A percentile compares a stretch with the other conserved stretches of the same genome.
Conservation (phyloP, 1,140 invertebrate genomes). For the Heliconius congener region DNA sequence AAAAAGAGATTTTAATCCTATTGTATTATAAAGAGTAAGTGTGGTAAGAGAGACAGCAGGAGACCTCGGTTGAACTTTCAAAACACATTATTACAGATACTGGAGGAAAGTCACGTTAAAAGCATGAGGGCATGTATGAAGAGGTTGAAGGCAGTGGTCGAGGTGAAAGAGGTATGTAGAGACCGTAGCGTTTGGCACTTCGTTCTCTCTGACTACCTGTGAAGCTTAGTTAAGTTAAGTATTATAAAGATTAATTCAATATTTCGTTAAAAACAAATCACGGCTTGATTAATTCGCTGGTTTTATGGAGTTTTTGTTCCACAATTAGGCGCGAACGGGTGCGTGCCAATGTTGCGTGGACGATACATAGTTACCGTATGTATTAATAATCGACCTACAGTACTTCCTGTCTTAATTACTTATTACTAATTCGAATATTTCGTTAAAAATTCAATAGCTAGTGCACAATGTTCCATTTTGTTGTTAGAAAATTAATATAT, state of each 20-base stretch:
- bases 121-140: too few species aligned
- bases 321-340: constrained; percentile 54
- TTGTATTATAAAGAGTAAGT: too few species aligned
- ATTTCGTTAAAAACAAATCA: constrained; percentile 25
- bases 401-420: constrained; percentile 48
- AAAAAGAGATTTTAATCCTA: too few species aligned
- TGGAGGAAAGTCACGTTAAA: too few species aligned
- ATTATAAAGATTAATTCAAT: not conserved
- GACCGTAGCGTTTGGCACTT: too few species aligned
- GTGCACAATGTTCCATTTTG: not conserved
- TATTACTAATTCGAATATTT: constrained; percentile 52
- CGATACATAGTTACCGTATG: constrained; percentile 49
- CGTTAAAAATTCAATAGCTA: not conserved
- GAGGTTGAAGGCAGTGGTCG: too few species aligned
- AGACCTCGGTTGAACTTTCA: too few species aligned
- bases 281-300: constrained; percentile 60
- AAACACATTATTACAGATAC: too few species aligned
- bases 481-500: not conserved
- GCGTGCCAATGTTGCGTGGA: constrained; percentile 55
- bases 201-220: too few species aligned
- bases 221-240: too few species aligned
- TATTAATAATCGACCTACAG: constrained; percentile 25
- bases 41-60: too few species aligned
- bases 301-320: constrained; percentile 70
- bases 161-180: too few species aligned